These are phyloP conservation scores for Triops longicaudatus DNA, from an alignment of 1,140 invertebrate genomes.

Conservation along the genomic window DNA sequence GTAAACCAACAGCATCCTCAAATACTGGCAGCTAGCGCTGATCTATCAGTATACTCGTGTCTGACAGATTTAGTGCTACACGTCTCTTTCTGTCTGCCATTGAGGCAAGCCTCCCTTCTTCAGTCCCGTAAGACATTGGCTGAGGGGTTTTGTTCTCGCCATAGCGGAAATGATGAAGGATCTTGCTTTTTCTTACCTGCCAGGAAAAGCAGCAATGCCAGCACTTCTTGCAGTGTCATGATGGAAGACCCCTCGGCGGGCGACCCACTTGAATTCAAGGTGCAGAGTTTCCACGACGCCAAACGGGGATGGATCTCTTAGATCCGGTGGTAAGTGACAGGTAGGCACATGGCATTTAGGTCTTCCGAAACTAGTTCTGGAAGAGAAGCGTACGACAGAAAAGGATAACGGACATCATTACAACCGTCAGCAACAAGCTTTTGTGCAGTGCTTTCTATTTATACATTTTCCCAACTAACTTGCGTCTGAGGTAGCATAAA, in stretches of 20 bases:
- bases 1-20: not conserved
- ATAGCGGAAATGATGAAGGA: conserved; percentile 3
- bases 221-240: not conserved
- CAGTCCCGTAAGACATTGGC: not conserved
- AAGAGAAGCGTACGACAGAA: not conserved
- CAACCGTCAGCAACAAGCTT: not conserved
- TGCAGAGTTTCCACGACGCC: not conserved
- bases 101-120: not conserved
- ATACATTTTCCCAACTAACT: not conserved
- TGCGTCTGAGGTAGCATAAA: not conserved
- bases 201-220: not conserved
- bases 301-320: not conserved
- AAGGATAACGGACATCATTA: not conserved
- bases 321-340: not conserved
- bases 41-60: not conserved
- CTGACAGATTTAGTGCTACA: conserved; percentile 9
- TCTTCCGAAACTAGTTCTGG: not conserved
- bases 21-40: not conserved
- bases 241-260: not conserved
- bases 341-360: not conserved
- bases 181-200: not conserved
- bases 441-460: conserved; percentile 1
- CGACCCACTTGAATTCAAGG: not conserved
- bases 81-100: not conserved
- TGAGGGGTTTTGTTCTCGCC: not conserved